A percentile compares a stretch with the other conserved stretches of the same genome.
phyloP scores from a whole-genome alignment of 2,113 vertebrate species.

The Corythoichthys intestinalis region DNA sequence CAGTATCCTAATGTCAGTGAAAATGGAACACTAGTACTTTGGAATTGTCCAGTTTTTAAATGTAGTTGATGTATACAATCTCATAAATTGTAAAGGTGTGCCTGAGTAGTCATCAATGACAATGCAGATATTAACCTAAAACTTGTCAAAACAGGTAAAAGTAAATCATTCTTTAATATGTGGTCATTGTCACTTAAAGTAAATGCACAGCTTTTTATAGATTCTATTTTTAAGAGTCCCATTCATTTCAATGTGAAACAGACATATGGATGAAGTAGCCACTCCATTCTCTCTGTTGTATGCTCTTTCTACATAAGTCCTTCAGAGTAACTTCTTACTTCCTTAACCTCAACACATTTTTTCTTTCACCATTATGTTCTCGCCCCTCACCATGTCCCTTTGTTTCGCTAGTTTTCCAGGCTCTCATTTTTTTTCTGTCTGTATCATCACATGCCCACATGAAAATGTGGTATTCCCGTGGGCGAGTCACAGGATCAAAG shows the following conservation, averaged over 20 bases:
- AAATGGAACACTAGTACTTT: not conserved
- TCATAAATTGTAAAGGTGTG: no score
- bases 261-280: slow-evolving; percentile 35
- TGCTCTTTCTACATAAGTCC: slow-evolving; percentile 58
- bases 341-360: slow-evolving; percentile 36
- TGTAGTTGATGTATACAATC: not conserved
- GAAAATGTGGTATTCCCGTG: slow-evolving; percentile 30
- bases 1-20: not conserved
- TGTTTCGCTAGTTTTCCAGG: slow-evolving; percentile 15
- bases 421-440: slow-evolving; percentile 22
- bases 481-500: slow-evolving; percentile 51
- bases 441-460: slow-evolving; percentile 38
- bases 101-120: not conserved
- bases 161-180: not conserved
- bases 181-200: slow-evolving; percentile 1
- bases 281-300: slow-evolving; percentile 53
- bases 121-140: not conserved
- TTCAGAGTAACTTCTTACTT: slow-evolving; percentile 38
- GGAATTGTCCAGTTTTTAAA: not conserved
- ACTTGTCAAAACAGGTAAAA: not conserved
- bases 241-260: slow-evolving; percentile 39
- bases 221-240: slow-evolving; percentile 19
- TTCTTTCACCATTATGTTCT: slow-evolving; percentile 43
- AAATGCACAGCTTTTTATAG: slow-evolving; percentile 35
- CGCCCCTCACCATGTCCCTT: slow-evolving; percentile 19